Base-by-base conservation (phyloP, 1,140 invertebrate species). In the Tetragonula clypearis region DNA sequence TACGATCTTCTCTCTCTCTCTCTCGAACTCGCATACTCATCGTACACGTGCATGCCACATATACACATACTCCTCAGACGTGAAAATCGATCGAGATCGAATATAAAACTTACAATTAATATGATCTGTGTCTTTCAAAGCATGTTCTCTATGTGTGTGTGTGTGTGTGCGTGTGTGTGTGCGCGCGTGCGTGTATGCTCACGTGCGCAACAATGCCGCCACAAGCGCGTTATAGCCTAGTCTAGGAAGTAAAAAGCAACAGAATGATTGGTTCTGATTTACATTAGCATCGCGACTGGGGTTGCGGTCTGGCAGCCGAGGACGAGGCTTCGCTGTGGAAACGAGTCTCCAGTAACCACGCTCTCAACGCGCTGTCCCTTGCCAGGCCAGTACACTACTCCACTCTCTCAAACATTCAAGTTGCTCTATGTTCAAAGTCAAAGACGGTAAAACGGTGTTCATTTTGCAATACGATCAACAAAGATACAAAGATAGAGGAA, bases 291-390 rank as follows among this genome's bases (percentile, higher is more conserved):
- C 97, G 98, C 92, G 98, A 98, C 92, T 98, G 98, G 98, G 98
- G 98, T 90, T 97, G 97, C 87, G 98, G 98, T 95, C 96, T 98
- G 91, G 97, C 97, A 90, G 97, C 97, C 76, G 97, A 98, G 91
- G 97, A 97, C 94, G 94, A 94, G 84, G 93, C 93, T 94, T 97
- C 97, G 92, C 96, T 98, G 88, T 98, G 98, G 98, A 97, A 98
- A 95, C 97, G 98, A 95, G 98, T 98, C 85, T 98, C 97, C 91
- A 96, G 97, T 93, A 96, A 98, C 93, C 98, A 97, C 94, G 98
- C 97, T 89, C 96, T 98, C 92, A 98, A 98, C 92, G 98, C 98
- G 89, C 96, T 98, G 92, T 98, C 98, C 89, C 96, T 98, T 93
- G 98, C 98, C 94, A 97, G 94, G 94, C 97, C 91, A 97, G 97